Evolutionary conservation across 2,797 vertebrate species (phyloP), one percentile per base, ranked within the genome.

Genomic region (Labeo calbasu): DNA sequence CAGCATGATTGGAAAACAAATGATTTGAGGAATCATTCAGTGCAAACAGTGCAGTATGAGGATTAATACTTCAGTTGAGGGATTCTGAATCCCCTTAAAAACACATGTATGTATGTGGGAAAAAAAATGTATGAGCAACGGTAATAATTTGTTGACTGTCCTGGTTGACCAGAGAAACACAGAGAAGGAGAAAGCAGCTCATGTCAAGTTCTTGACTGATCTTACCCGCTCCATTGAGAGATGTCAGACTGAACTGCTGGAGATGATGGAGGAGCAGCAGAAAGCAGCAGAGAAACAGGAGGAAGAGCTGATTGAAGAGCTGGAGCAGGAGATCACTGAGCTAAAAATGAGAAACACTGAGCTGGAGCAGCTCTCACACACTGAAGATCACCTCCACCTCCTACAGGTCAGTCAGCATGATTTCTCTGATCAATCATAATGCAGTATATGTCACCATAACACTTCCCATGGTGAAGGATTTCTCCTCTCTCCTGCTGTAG

Each of bases 341-440:
- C 50, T 51, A 51, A 51, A 51, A 14, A 51, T 51, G 50, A 51
- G 50, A 51, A 51, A 51, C 50, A 51, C 50, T 51, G 50, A 51
- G 50, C 50, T 51, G 50, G 50, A 15, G 50, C 50, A 51, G 50
- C 50, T 51, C 14, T 51, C 14, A 51, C 50, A 51, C 50, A 51
- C 50, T 51, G 50, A 51, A 51, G 50, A 51, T 51, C 50, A 17
- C 50, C 50, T 51, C 50, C 50, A 51, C 50, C 50, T 88, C 19
- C 71, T 84, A 11, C 81, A 80, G 72, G 73, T 83, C 65, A 70
- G 61, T 68, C 46, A 36, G 46, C 76, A 12, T 59, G n/a, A 50
- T 77, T 14, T 79, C 75, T 48, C 23, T 53, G 25, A 48, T 63
- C 17, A 66, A 55, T n/a, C 10, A 23, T 23, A 59, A 59, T 59